Evolutionary conservation across 1,140 invertebrate species (phyloP), one percentile per base, ranked within the genome.

Genomic region (Oscheius sp.): DNA sequence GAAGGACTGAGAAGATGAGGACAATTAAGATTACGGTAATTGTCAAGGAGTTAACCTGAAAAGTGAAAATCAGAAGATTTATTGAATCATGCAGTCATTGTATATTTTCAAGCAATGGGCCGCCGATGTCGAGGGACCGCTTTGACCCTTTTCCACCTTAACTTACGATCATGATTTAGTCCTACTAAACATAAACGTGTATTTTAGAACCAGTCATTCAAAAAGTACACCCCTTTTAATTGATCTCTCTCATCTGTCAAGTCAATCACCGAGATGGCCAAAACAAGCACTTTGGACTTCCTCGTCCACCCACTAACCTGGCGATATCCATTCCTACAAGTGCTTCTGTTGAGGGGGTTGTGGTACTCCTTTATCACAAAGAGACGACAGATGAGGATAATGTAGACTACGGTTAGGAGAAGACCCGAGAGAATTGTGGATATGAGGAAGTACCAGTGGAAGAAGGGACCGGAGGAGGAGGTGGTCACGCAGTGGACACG

Each of bases 401-500:
- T 58, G 36, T 68, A 68, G 20, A 55, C 36, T n/a, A 68, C 13
- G 7, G 67, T 38, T 0, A 68, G 55, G 10, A 58, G 52, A 3
- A 61, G 49, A 29, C 67, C 67, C 26, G 45, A 38, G 10, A 59
- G 29, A 29, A 68, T 68, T 4, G 55, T 68, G 34, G 67, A 68
- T 23, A 68, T 3, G 3, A 68, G 67, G 34, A 73, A 73, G 49
- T 73, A 73, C 2, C 45, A 18, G 35, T 73, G 70, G 38, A 73
- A 73, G 18, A 42, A 7, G 4, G 59, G 61, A 28, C 70, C 70
- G 23, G 70, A 73, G 13, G 70, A 64, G 0, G 70, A 64, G 1
- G 70, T 73, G 0, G 70, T 64, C 28, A 73, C 70, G 45, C 70
- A 73, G 34, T 73, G 70, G 18, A 65, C 49, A 35, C 70, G 70